Evolutionary conservation across 2,888 invertebrate species (phyloP).

Genomic region (Diogma glabrata): DNA sequence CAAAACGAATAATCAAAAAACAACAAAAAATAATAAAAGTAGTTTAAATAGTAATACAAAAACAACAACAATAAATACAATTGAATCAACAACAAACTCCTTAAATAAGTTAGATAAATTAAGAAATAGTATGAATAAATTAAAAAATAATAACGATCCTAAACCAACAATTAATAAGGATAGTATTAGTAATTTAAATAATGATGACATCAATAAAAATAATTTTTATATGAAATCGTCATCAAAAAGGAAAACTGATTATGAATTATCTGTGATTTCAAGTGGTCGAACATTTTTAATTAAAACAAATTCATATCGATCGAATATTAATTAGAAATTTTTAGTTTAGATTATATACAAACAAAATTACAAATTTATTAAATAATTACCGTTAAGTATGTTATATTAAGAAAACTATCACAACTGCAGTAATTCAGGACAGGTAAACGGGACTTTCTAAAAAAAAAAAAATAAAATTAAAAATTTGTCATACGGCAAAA

Average conservation of each 20-base stretch:
- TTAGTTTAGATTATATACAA: neutral
- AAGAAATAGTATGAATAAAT: neutral
- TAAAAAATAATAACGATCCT: neutral
- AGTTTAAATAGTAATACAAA: neutral
- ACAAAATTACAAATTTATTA: too few species aligned
- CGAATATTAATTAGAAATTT: conserved; percentile 13
- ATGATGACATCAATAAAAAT: neutral
- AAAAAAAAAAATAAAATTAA: too few species aligned
- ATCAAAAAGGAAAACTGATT: conserved; percentile 5
- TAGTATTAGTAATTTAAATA: neutral
- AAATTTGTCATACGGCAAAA: too few species aligned
- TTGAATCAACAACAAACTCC: conserved; percentile 1
- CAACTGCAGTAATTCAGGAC: too few species aligned
- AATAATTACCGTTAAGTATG: too few species aligned
- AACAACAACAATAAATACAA: too few species aligned
- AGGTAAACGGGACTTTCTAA: too few species aligned
- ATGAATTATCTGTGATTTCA: conserved; percentile 14
- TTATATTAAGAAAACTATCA: too few species aligned
- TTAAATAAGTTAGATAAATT: neutral
- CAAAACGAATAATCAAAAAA: neutral
- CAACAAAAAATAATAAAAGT: conserved; percentile 5
- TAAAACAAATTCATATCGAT: conserved; percentile 15
- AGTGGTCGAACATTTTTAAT: conserved; percentile 13
- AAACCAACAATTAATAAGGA: too few species aligned
- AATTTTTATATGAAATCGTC: too few species aligned